Conservation (phyloP, 2,888 invertebrate species). For the Achlya flavicornis region DNA sequence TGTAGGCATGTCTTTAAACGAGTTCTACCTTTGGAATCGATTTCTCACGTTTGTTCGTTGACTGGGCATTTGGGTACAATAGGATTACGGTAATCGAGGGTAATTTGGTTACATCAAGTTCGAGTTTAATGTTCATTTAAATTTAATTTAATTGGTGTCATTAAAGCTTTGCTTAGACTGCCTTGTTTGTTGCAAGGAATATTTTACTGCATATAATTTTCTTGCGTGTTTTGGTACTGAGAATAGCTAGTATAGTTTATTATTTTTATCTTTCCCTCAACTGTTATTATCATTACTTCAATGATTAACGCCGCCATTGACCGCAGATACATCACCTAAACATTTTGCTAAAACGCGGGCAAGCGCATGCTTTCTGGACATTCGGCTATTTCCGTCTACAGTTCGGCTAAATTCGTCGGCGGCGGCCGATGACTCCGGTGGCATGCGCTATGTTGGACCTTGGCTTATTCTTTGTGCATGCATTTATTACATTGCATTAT, state of each 20-base stretch:
- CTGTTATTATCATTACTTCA: constrained; percentile 2
- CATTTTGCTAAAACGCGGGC: constrained; percentile 70
- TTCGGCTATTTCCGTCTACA: constrained; percentile 76
- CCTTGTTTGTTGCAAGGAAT: neutral
- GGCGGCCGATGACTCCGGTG: constrained; percentile 78
- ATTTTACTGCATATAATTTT: too few species aligned
- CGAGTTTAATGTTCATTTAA: neutral
- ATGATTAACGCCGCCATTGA: constrained; percentile 55
- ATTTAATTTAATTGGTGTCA: neutral
- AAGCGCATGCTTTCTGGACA: constrained; percentile 67
- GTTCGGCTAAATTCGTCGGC: constrained; percentile 76
- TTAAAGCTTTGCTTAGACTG: neutral
- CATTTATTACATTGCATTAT: constrained; percentile 29
- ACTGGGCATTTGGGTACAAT: neutral
- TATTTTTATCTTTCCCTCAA: neutral
- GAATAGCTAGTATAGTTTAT: too few species aligned
- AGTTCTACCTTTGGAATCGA: constrained; percentile 43
- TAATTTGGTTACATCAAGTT: neutral
- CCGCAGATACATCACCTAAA: constrained; percentile 41
- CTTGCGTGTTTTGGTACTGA: neutral
- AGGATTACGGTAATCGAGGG: neutral
- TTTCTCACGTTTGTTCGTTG: constrained; percentile 45
- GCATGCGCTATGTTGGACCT: constrained; percentile 73
- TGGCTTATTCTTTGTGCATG: constrained; percentile 53
- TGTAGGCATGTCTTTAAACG: constrained; percentile 11